A percentile compares a stretch with the other conserved stretches of the same genome.
These are phyloP conservation scores for Drosophila sucinea DNA, from an alignment of 1,140 invertebrate species.

Conservation along the genomic window DNA sequence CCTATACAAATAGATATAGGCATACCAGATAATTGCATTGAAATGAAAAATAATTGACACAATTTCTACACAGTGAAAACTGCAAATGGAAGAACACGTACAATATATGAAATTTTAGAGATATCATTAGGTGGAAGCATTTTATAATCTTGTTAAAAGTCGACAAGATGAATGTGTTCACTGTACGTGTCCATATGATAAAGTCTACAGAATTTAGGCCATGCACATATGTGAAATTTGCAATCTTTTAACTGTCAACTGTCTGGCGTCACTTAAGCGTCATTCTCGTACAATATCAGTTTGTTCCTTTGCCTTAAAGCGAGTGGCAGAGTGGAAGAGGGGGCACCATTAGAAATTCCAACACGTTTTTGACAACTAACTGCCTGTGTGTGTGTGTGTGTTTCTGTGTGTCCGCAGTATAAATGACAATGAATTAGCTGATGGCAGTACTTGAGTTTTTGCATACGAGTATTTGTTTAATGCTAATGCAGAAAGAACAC, in stretches of 20 bases:
- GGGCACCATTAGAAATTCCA: constrained; percentile 17
- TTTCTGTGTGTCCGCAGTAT: constrained; percentile 22
- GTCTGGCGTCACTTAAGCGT: constrained; percentile 1
- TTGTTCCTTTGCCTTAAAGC: constrained; percentile 21
- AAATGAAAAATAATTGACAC: constrained; percentile 53
- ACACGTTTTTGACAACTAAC: constrained; percentile 34
- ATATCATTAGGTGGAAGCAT: neutral
- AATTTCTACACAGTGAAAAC: constrained; percentile 12
- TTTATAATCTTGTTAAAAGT: constrained; percentile 1
- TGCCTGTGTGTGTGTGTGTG: neutral
- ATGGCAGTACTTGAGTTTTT: constrained; percentile 22
- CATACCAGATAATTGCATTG: constrained; percentile 14
- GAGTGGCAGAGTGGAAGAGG: neutral
- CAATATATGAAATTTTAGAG: too few relatives aligned
- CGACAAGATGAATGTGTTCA: neutral
- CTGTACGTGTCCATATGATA: neutral
- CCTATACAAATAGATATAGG: neutral
- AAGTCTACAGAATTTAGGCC: constrained; percentile 22
- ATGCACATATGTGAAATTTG: constrained; percentile 45
- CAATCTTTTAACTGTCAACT: constrained; percentile 52
- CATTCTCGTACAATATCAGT: constrained; percentile 36
- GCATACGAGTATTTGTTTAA: constrained; percentile 1
- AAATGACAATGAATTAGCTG: constrained; percentile 52
- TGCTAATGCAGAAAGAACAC: constrained; percentile 12
- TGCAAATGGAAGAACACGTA: too few relatives aligned